Evolutionary conservation across 2,797 vertebrate species (phyloP).

Genomic region (Decapterus maruadsi): DNA sequence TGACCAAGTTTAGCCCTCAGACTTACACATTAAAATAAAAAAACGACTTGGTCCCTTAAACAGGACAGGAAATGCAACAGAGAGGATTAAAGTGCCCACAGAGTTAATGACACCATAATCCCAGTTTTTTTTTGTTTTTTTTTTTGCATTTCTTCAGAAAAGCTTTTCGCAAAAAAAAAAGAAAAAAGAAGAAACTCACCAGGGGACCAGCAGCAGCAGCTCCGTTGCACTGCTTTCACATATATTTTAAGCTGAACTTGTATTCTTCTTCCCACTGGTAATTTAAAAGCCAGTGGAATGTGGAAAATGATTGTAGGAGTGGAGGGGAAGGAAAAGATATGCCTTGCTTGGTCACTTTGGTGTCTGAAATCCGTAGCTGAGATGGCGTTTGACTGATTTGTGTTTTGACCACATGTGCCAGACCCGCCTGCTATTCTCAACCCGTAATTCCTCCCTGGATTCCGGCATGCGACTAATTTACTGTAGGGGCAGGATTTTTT

Average conservation of each 20-base stretch:
- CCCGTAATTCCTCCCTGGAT: constrained; percentile 77
- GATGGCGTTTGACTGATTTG: constrained; percentile 83
- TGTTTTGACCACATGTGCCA: constrained; percentile 81
- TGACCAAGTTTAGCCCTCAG: neutral
- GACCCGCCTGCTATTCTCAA: constrained; percentile 81
- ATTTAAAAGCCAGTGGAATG: constrained; percentile 88
- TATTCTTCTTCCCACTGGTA: constrained; percentile 85
- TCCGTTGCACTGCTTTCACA: constrained; percentile 62
- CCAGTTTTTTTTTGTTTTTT: constrained; percentile 36
- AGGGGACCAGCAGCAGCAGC: constrained; percentile 52
- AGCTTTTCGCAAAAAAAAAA: constrained; percentile 22
- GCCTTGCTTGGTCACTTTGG: constrained; percentile 80
- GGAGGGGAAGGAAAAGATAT: constrained; percentile 82
- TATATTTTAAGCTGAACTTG: constrained; percentile 84
- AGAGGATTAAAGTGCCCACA: constrained; percentile 51
- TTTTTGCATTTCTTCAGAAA: constrained; percentile 41
- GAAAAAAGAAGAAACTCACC: constrained; percentile 25
- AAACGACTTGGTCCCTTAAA: constrained; percentile 9
- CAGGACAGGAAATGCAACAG: constrained; percentile 51
- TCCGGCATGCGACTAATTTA: constrained; percentile 79
- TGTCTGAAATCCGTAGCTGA: constrained; percentile 77
- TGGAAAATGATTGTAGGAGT: constrained; percentile 87
- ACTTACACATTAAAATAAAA: constrained; percentile 19
- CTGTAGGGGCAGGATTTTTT: constrained; percentile 56
- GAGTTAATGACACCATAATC: constrained; percentile 63